Base-by-base conservation (phyloP, 2,113 vertebrate genomes). In the Phalacrocorax carbo region DNA sequence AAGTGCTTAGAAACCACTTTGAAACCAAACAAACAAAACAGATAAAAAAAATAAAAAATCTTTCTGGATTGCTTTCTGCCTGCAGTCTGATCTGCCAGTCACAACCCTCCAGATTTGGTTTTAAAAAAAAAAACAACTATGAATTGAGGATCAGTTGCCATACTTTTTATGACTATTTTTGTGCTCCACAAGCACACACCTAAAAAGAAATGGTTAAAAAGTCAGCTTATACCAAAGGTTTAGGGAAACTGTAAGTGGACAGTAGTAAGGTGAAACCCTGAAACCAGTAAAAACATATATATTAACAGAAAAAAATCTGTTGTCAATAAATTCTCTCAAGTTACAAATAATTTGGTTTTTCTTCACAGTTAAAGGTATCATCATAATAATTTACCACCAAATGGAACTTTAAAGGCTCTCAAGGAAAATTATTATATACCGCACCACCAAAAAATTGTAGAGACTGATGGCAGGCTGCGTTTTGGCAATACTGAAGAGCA, bases 1-100 rank as follows among this genome's bases (percentile, higher is more conserved):
- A 94, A 86, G 82, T 86, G 68, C 94, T 86, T 93, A 51, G 94
- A 96, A 96, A 97, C 88, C 36, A 72, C 70, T 90, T 58, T 57
- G 22, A 93, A 96, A 96, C 94, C 71, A 97, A 95, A 88, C 75
- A 91, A 91, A 92, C 38, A 83, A 73, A 88, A 42, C 12, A 22
- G 34, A 65, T 55, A 13, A 54, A 38, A 49, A 71, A 71, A 72
- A 76, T 10, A 3, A 65, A 73, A 78, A 80, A 52, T 27, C 14
- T n/a, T 84, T 69, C 55, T 83, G 81, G 57, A 4, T 29, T 76
- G 36, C 36, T 69, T 91, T 87, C 58, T 82, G 79, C 62, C n/a
- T 27, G 54, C 27, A 64, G 62, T 62, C 36, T 62, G 34, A 91
- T 61, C 55, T 52, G 76, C 30, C 55, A 70, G 25, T 40, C 30